A percentile compares a stretch with the other conserved stretches of the same genome.
phyloP scores from a whole-genome alignment of 2,113 vertebrate species.

The Madoqua kirkii region DNA sequence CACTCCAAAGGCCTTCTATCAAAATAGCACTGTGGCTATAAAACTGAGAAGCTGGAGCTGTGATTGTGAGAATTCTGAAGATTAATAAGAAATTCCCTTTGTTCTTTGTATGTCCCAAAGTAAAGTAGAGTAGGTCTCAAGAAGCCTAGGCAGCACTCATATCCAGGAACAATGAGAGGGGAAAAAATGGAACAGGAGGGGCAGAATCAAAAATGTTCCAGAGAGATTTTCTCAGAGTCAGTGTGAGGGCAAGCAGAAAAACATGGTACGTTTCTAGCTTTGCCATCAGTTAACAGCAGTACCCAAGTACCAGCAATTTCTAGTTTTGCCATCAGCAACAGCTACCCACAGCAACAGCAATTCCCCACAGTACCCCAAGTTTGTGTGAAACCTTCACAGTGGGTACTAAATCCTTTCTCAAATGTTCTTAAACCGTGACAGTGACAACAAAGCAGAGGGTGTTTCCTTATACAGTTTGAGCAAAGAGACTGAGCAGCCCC shows the following conservation, averaged over 20 bases:
- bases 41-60: neutral
- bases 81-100: slow-evolving; percentile 1
- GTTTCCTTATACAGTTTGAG: neutral
- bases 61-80: neutral
- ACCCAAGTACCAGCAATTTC: neutral
- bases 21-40: slow-evolving; percentile 22
- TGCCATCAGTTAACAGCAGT: slow-evolving; percentile 2
- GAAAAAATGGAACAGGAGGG: neutral
- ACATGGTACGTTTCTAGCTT: neutral
- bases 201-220: neutral
- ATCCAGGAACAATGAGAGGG: neutral
- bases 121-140: neutral
- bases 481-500: neutral
- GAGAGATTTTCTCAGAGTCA: slow-evolving; percentile 27
- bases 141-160: neutral
- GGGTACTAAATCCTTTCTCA: slow-evolving; percentile 10
- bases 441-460: neutral
- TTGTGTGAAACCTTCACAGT: slow-evolving; percentile 41
- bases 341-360: neutral
- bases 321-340: slow-evolving; percentile 20
- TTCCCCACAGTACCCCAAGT: neutral
- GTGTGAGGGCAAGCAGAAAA: slow-evolving; percentile 30
- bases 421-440: slow-evolving; percentile 39
- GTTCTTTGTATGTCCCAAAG: neutral
- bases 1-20: slow-evolving; percentile 16